A percentile compares a stretch with the other conserved stretches of the same genome.
These are phyloP conservation scores for Drosophila limbata DNA, from an alignment of 2,888 invertebrate genomes.

Conservation along the genomic window DNA sequence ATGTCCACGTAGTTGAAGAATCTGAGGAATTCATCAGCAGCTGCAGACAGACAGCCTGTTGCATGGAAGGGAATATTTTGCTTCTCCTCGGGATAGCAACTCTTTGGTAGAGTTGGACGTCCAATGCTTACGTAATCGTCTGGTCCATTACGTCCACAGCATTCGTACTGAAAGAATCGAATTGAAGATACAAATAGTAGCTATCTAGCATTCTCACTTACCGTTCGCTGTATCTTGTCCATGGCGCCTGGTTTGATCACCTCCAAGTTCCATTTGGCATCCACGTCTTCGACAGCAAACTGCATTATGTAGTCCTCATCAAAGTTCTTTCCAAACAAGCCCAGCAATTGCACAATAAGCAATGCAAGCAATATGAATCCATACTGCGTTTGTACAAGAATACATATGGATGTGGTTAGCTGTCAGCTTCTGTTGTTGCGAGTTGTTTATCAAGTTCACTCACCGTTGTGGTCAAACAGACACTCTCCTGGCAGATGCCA, in stretches of 20 bases:
- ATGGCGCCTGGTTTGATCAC: conserved; percentile 67
- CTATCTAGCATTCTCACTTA: conserved; percentile 41
- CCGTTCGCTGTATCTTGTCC: conserved; percentile 75
- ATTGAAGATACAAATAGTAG: not conserved
- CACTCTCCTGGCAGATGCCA: conserved; percentile 76
- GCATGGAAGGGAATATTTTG: conserved; percentile 34
- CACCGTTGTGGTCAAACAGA: conserved; percentile 77
- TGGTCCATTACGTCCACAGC: conserved; percentile 82
- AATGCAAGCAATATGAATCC: conserved; percentile 89
- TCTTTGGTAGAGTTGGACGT: conserved; percentile 57
- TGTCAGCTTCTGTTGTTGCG: not conserved
- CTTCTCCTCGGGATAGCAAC: conserved; percentile 62
- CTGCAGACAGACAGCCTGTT: conserved; percentile 68
- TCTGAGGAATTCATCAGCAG: conserved; percentile 48
- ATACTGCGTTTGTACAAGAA: conserved; percentile 87
- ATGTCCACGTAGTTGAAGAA: conserved; percentile 58
- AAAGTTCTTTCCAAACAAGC: conserved; percentile 88
- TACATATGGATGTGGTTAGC: not conserved
- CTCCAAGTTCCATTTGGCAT: conserved; percentile 85
- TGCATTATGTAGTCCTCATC: conserved; percentile 87
- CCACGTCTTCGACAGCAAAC: conserved; percentile 86
- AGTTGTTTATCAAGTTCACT: conserved; percentile 47
- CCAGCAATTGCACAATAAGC: conserved; percentile 89
- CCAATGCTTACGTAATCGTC: conserved; percentile 69
- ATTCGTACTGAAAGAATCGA: conserved; percentile 60